Base-by-base conservation (phyloP, 2,797 vertebrate species). In the Urosaurus nigricauda region DNA sequence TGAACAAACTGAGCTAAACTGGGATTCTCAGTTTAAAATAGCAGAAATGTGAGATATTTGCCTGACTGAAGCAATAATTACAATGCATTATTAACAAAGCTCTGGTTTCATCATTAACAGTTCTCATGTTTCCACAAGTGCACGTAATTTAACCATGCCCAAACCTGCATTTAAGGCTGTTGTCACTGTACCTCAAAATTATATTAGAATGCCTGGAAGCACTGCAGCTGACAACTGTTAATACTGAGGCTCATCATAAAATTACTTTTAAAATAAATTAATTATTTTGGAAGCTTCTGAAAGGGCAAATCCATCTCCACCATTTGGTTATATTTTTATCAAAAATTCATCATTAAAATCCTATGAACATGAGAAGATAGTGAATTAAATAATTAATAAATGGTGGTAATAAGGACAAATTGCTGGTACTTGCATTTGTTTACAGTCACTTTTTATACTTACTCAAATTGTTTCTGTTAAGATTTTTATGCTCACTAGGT, bases 1-100 rank as follows among this genome's bases (percentile, higher is more conserved):
- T 40, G 5, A 32, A 60, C n/a, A 21, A 89, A 75, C 40, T 70
- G 81, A 71, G 53, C 87, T 91, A 91, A 92, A 93, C 65, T 60
- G 81, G 40, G 58, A 83, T 80, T 82, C 40, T 87, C 75, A 80
- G 90, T 81, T 58, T 86, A 94, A 93, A 95, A 92, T 53, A 91
- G 58, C 70, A 95, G 91, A 95, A 94, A 92, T 77, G 87, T 0
- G 78, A 93, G 86, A 87, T 84, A 93, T 79, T 83, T 90, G 79
- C 79, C 51, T 87, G n/a, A 79, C 0, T 1, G 71, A 87, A 92
- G 86, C 56, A 92, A 86, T 88, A 94, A 95, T 83, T 87, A 89
- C 58, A 93, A 90, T 65, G 85, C 80, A 95, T 93, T 94, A 91
- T 93, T 95, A 94, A 95, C 94, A 94, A 95, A 95, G 93, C 90